Percentiles rank a stretch among this genome's conserved stretches.
Evolutionary conservation across 2,888 invertebrate genomes (phyloP).

Genomic region (Leptopilina syphax): DNA sequence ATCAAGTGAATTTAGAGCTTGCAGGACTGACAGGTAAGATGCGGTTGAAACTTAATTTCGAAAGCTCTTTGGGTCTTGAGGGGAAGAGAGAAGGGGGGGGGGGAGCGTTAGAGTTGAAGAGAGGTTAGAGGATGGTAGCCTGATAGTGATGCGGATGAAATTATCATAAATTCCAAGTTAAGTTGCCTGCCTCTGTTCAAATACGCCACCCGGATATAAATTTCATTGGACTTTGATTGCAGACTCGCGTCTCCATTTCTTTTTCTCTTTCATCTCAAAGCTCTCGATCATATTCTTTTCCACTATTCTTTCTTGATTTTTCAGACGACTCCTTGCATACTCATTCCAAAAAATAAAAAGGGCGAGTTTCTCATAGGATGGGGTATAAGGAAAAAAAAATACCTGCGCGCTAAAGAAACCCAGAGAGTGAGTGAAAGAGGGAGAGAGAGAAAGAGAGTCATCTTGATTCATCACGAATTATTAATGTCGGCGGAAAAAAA

Average conservation of each 20-base stretch:
- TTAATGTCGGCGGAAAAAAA: slow-evolving; percentile 42
- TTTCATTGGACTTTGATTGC: slow-evolving; percentile 66
- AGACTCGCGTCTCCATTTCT: slow-evolving; percentile 53
- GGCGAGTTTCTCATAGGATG: slow-evolving; percentile 17
- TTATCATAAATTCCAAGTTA: slow-evolving; percentile 64
- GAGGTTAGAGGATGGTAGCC: too few species aligned
- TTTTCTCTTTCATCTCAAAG: slow-evolving; percentile 8
- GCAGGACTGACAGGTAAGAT: slow-evolving; percentile 18
- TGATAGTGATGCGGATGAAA: slow-evolving; percentile 56
- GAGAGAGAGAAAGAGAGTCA: slow-evolving; percentile 14
- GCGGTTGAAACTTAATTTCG: slow-evolving; percentile 58
- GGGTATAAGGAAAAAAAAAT: not conserved
- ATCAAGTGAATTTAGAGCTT: slow-evolving; percentile 15
- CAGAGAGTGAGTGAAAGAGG: not conserved
- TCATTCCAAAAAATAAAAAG: slow-evolving; percentile 20
- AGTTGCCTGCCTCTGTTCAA: slow-evolving; percentile 56
- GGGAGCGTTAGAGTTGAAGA: slow-evolving; percentile 40
- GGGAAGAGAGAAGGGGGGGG: slow-evolving; percentile 44
- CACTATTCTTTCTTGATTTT: slow-evolving; percentile 46
- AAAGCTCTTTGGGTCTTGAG: slow-evolving; percentile 52
- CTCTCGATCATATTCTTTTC: slow-evolving; percentile 43
- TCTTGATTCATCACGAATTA: slow-evolving; percentile 40
- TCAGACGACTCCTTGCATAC: slow-evolving; percentile 45
- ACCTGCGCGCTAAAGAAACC: not conserved
- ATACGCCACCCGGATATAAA: slow-evolving; percentile 61